These are phyloP conservation scores for Elachura formosa DNA, from an alignment of 2,113 vertebrate species.

Conservation along the genomic window DNA sequence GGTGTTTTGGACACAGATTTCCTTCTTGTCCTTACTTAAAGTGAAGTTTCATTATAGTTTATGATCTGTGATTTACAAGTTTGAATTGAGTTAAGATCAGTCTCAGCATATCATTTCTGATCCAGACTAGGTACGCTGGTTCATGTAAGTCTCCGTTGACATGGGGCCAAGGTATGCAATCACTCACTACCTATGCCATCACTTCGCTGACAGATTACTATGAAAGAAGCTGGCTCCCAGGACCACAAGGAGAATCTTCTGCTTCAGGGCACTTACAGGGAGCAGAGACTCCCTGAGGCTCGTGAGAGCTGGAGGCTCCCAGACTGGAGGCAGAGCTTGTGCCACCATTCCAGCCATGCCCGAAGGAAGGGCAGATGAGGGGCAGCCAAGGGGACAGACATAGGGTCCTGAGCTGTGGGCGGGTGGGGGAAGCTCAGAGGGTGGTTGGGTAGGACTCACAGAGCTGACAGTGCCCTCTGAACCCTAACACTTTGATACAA, in stretches of 20 bases:
- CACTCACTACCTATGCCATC: background rate
- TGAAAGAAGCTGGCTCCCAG: background rate
- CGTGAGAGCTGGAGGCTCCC: fast-evolving
- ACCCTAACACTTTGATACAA: background rate
- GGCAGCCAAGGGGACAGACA: background rate
- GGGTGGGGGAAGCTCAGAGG: background rate
- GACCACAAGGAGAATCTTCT: background rate
- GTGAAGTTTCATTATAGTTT: slow-evolving; percentile 40
- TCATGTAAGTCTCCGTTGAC: background rate
- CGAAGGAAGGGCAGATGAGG: background rate
- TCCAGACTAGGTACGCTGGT: slow-evolving; percentile 4
- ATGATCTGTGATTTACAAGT: slow-evolving; percentile 47
- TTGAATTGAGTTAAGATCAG: background rate
- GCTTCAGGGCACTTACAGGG: background rate
- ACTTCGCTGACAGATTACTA: fast-evolving
- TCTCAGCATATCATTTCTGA: slow-evolving; percentile 1
- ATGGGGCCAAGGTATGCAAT: background rate
- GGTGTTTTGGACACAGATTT: slow-evolving; percentile 21
- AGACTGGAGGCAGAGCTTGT: background rate
- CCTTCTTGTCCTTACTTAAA: slow-evolving; percentile 1
- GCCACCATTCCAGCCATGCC: background rate
- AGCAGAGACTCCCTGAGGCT: background rate
- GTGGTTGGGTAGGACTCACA: fast-evolving
- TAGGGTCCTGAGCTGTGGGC: background rate
- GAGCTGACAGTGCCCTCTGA: background rate